These are phyloP conservation scores for Caenorhabditis sp. DNA, from an alignment of 2,888 invertebrate genomes.

Conservation along the genomic window DNA sequence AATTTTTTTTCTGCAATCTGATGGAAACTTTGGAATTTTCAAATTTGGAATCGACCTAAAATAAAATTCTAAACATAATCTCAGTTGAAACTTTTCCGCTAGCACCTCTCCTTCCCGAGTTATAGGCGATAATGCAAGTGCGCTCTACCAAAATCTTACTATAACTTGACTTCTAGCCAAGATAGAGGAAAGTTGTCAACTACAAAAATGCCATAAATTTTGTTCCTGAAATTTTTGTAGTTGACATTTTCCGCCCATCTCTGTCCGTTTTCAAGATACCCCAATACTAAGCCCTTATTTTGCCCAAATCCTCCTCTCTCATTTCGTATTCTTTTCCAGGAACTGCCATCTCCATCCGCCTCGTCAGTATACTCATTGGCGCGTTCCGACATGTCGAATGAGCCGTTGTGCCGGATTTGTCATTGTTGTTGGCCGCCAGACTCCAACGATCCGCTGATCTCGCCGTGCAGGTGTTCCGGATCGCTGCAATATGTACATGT, in stretches of 20 bases:
- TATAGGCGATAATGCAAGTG: too few species aligned
- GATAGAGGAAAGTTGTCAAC: not conserved
- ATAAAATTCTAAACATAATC: too few species aligned
- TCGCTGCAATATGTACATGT: slow-evolving; percentile 85
- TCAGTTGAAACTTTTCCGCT: too few species aligned
- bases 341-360: slow-evolving; percentile 68
- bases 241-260: not conserved
- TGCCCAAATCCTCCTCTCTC: too few species aligned
- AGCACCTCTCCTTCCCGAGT: too few species aligned
- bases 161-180: not conserved
- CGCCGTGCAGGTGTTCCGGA: slow-evolving; percentile 85
- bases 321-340: slow-evolving; percentile 60
- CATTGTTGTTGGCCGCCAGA: slow-evolving; percentile 85
- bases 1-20: too few species aligned
- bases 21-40: too few species aligned
- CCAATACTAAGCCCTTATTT: not conserved
- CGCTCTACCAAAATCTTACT: not conserved
- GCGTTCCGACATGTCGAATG: slow-evolving; percentile 70
- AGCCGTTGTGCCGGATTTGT: slow-evolving; percentile 85
- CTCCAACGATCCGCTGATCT: slow-evolving; percentile 84
- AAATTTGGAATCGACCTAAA: too few species aligned
- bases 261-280: slow-evolving; percentile 1
- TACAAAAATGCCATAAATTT: not conserved
- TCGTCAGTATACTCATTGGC: slow-evolving; percentile 71
- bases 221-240: not conserved